Conservation (phyloP, 2,113 vertebrate species). For the Psilopogon haemacephalus region DNA sequence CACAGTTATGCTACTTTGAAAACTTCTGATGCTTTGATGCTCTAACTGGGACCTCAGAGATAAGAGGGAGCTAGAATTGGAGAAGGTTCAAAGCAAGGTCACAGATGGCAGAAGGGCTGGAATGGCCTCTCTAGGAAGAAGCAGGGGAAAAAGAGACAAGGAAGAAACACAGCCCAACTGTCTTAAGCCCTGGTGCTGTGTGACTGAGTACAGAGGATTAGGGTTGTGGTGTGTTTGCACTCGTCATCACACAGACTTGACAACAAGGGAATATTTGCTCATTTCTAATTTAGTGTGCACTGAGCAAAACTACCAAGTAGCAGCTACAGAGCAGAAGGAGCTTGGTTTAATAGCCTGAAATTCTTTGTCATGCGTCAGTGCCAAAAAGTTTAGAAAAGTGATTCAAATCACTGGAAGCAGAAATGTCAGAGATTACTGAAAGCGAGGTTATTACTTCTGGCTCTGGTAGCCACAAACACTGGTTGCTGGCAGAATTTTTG, state of each 20-base stretch:
- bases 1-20: background rate
- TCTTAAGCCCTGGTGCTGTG: background rate
- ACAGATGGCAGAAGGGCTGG: background rate
- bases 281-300: background rate
- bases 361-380: background rate
- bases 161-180: background rate
- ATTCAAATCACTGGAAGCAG: background rate
- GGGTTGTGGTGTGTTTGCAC: fast-evolving
- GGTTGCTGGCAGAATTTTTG: background rate
- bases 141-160: fast-evolving
- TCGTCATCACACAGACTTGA: background rate
- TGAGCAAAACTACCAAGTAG: background rate
- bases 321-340: background rate
- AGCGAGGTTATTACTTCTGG: background rate
- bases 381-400: background rate
- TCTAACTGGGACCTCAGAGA: background rate
- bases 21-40: background rate
- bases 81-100: background rate
- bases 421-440: background rate
- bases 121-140: background rate
- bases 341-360: background rate
- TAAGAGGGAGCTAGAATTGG: background rate
- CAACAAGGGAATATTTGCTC: background rate
- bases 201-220: background rate
- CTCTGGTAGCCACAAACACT: background rate